Conservation (phyloP, 2,797 vertebrate genomes). For the Anguilla anguilla region DNA sequence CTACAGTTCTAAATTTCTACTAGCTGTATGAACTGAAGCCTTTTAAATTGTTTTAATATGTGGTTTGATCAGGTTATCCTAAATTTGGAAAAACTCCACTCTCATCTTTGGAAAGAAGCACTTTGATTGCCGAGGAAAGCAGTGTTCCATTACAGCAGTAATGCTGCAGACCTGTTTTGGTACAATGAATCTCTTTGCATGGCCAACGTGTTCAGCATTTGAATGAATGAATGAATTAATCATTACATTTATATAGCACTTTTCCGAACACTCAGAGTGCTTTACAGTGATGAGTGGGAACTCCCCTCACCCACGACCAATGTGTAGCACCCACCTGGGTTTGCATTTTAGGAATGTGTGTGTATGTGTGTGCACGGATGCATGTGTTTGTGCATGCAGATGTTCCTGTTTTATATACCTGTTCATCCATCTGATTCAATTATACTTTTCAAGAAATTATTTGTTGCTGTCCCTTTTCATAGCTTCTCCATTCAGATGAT, state of each 20-base stretch:
- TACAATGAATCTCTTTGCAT: slow-evolving; percentile 51
- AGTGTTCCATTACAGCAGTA: slow-evolving; percentile 21
- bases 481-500: slow-evolving; percentile 51
- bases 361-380: slow-evolving; percentile 39
- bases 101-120: too few relatives aligned
- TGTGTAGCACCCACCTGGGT: too few relatives aligned
- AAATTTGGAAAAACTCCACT: too few relatives aligned
- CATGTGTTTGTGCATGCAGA: slow-evolving; percentile 30
- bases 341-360: slow-evolving; percentile 17
- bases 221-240: too few relatives aligned
- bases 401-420: slow-evolving; percentile 43
- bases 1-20: not conserved
- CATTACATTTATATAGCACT: too few relatives aligned
- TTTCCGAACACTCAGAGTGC: too few relatives aligned
- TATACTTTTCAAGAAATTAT: slow-evolving; percentile 83
- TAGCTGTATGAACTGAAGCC: not conserved
- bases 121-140: too few relatives aligned
- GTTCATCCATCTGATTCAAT: slow-evolving; percentile 62
- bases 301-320: not conserved
- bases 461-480: slow-evolving; percentile 61
- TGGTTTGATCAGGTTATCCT: too few relatives aligned
- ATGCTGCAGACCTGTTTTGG: slow-evolving; percentile 29
- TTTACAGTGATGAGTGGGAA: too few relatives aligned
- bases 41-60: too few relatives aligned
- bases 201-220: slow-evolving; percentile 32